These are phyloP conservation scores for Pardosa pseudoannulata DNA, from an alignment of 2,888 invertebrate species.

Conservation along the genomic window DNA sequence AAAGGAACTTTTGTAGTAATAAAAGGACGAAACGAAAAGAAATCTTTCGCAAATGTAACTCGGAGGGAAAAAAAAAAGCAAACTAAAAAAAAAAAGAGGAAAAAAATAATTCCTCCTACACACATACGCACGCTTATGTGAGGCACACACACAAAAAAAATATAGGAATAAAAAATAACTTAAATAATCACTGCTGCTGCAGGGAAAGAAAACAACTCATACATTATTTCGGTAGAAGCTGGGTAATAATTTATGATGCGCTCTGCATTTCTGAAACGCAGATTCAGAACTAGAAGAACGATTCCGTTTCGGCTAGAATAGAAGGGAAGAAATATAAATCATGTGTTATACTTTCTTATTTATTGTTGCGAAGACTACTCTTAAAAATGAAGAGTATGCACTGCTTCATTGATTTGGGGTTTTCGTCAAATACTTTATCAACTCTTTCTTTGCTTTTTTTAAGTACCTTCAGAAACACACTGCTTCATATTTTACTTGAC, in stretches of 20 bases:
- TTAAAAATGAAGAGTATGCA: constrained; percentile 60
- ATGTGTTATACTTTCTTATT: constrained; percentile 51
- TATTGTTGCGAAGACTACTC: constrained; percentile 55
- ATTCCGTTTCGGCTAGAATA: constrained; percentile 32
- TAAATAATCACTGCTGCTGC: constrained; percentile 62
- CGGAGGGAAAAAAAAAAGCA: constrained; percentile 26
- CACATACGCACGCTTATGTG: constrained; percentile 28
- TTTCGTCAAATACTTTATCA: constrained; percentile 59
- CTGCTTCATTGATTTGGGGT: constrained; percentile 51
- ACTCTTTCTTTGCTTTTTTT: constrained; percentile 33
- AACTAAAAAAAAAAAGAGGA: constrained; percentile 4
- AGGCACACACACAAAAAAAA: constrained; percentile 32
- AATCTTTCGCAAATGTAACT: constrained; percentile 18
- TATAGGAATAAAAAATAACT: constrained; percentile 56
- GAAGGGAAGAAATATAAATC: constrained; percentile 37
- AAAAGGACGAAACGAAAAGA: constrained; percentile 33
- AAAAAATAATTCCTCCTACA: constrained; percentile 28
- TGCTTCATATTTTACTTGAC: no score
- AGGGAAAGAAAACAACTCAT: constrained; percentile 57
- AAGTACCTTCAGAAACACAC: no score
- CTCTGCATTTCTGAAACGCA: constrained; percentile 35
- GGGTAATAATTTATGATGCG: constrained; percentile 48
- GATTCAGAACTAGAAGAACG: constrained; percentile 49
- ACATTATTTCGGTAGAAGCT: constrained; percentile 57
- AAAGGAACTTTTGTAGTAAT: not conserved